Base-by-base conservation (phyloP, 2,797 vertebrate species). In the Chiloscyllium punctatum region DNA sequence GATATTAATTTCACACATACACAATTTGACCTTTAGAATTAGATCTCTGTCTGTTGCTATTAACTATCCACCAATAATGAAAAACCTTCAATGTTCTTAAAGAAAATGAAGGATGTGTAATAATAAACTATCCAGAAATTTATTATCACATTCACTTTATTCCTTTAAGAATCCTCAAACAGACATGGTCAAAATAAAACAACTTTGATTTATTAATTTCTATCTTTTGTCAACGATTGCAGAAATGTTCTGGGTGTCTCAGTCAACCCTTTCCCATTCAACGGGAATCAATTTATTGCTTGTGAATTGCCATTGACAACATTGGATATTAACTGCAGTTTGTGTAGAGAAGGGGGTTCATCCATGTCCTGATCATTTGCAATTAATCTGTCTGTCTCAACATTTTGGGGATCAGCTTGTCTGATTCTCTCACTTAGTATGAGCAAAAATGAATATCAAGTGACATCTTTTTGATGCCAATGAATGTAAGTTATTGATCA, bases 401-500 rank as follows among this genome's bases (percentile, higher is more conserved):
- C 69, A 37, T 74, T 94, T 74, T 74, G 48, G 74, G 69, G 15
- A 3, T 94, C 69, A 72, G 5, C 68, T 94, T 94, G 92, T 71
- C 92, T 94, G 72, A 71, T 94, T 94, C 42, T 94, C 42, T 94
- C 53, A 37, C 69, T 25, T 94, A 69, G 42, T 95, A 57, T 16
- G 30, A 53, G 30, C 69, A 95, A 4, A 91, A 53, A 95, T 77
- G 94, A 95, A 95, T 94, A 94, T 95, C 71, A 95, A 95, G 71
- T 95, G 71, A 77, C 72, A 95, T 77, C 48, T 77, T 95, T 62
- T 95, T 7, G 13, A 53, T 95, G 71, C 33, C 94, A 95, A 95
- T 95, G 94, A 95, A 57, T n/a, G 30, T 69, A 74, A 57, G 69
- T 77, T 95, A 95, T 95, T 95, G 94, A 95, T 95, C 71, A 95